Conservation (phyloP, 1,140 invertebrate species). For the Rhyzopertha dominica region DNA sequence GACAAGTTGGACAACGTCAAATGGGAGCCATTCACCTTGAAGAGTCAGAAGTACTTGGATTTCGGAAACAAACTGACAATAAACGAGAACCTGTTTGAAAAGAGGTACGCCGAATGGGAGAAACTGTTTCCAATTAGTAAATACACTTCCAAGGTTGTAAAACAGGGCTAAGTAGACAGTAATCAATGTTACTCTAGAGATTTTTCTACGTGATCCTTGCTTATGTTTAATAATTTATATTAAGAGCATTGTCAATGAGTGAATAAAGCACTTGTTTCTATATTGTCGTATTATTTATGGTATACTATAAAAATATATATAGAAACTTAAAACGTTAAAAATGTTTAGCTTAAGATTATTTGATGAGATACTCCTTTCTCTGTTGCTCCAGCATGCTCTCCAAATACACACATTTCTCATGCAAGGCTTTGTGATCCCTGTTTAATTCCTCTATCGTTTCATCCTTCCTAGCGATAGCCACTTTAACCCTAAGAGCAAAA, state of each 20-base stretch:
- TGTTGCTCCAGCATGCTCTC: slow-evolving; percentile 72
- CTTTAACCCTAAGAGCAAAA: slow-evolving; percentile 59
- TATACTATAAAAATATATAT: too few species aligned
- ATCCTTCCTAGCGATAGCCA: slow-evolving; percentile 71
- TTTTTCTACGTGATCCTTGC: too few species aligned
- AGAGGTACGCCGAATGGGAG: slow-evolving; percentile 55
- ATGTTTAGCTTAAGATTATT: slow-evolving; percentile 13
- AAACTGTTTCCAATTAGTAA: slow-evolving; percentile 51
- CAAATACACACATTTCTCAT: slow-evolving; percentile 66
- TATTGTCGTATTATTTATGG: too few species aligned
- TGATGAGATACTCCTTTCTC: slow-evolving; percentile 50
- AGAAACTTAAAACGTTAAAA: not conserved
- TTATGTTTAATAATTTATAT: too few species aligned
- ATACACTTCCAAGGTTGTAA: too few species aligned
- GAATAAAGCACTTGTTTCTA: too few species aligned
- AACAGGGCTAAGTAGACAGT: too few species aligned
- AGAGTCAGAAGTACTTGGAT: slow-evolving; percentile 52
- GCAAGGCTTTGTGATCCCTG: slow-evolving; percentile 59
- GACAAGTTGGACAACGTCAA: slow-evolving; percentile 42
- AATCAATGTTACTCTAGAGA: too few species aligned
- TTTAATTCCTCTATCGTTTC: slow-evolving; percentile 64
- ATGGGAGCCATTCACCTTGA: slow-evolving; percentile 51
- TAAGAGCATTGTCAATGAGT: too few species aligned
- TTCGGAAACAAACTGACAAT: slow-evolving; percentile 45
- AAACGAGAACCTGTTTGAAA: slow-evolving; percentile 47